Conservation (phyloP, 1,140 invertebrate species). For the Brachionus calyciflorus region DNA sequence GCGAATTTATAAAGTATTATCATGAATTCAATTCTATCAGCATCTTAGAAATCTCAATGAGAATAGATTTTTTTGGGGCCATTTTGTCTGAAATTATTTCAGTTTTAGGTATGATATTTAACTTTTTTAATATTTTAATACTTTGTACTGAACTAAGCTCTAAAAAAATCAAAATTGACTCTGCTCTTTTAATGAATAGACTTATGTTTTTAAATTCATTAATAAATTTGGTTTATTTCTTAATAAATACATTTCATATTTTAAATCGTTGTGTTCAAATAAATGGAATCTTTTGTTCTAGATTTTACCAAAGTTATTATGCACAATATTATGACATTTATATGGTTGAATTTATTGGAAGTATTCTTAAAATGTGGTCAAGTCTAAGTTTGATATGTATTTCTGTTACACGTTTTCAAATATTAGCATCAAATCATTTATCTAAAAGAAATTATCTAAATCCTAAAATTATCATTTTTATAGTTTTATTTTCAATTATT, state of each 20-base stretch:
- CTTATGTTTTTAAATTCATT: not conserved
- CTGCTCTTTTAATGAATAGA: not conserved
- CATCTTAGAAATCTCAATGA: too few species aligned
- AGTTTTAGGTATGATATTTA: too few species aligned
- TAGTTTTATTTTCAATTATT: too few species aligned
- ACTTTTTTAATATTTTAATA: too few species aligned
- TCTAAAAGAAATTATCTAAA: too few species aligned
- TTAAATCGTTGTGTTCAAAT: not conserved
- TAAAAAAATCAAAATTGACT: not conserved
- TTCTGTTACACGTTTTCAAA: not conserved
- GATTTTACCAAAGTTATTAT: not conserved
- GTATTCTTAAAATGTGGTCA: not conserved
- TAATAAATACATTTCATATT: not conserved
- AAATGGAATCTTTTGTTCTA: slow-evolving; percentile 18
- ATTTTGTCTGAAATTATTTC: too few species aligned
- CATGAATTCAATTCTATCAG: too few species aligned
- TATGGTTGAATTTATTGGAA: not conserved
- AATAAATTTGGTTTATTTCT: slow-evolving; percentile 15
- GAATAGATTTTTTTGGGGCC: too few species aligned
- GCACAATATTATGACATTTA: slow-evolving; percentile 21
- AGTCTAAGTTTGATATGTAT: not conserved
- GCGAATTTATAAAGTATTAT: too few species aligned
- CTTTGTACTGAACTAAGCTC: not conserved
- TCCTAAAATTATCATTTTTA: too few species aligned
- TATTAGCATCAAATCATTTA: not conserved